Evolutionary conservation across 2,113 vertebrate genomes (phyloP).

Genomic region (Chaetorhynchus papuensis): DNA sequence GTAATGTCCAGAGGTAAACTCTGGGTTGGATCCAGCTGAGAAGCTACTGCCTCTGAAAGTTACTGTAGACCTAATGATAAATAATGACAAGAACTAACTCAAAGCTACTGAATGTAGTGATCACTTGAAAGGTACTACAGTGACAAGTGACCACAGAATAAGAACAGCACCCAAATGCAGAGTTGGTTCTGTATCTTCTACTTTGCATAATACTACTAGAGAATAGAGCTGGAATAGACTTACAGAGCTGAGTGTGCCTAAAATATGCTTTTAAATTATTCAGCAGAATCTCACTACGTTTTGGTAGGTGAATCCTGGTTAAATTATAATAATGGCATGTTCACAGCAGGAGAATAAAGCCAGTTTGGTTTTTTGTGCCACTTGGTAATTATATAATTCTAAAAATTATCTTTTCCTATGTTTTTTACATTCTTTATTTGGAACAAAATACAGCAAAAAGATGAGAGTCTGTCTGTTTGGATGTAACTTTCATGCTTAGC

Average conservation of each 20-base stretch:
- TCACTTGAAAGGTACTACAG: neutral
- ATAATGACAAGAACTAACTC: neutral
- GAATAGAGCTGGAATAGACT: neutral
- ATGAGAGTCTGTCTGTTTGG: neutral
- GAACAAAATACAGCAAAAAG: neutral
- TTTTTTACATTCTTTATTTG: neutral
- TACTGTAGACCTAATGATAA: neutral
- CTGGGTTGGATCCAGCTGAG: neutral
- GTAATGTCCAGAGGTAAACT: neutral
- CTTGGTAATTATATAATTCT: neutral
- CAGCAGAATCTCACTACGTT: neutral
- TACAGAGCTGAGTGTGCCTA: neutral
- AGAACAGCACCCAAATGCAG: conserved; percentile 32
- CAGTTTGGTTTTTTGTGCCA: neutral
- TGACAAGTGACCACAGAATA: conserved; percentile 4
- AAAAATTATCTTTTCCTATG: neutral
- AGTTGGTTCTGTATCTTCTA: conserved; percentile 19
- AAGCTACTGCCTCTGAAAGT: neutral
- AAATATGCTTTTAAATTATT: neutral
- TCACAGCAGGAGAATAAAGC: neutral
- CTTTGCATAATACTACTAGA: conserved; percentile 24
- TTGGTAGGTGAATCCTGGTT: neutral
- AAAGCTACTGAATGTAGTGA: neutral
- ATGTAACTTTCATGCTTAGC: neutral
- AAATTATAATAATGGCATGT: neutral